phyloP scores from a whole-genome alignment of 2,113 vertebrate species.

The Sinosuthora webbiana region DNA sequence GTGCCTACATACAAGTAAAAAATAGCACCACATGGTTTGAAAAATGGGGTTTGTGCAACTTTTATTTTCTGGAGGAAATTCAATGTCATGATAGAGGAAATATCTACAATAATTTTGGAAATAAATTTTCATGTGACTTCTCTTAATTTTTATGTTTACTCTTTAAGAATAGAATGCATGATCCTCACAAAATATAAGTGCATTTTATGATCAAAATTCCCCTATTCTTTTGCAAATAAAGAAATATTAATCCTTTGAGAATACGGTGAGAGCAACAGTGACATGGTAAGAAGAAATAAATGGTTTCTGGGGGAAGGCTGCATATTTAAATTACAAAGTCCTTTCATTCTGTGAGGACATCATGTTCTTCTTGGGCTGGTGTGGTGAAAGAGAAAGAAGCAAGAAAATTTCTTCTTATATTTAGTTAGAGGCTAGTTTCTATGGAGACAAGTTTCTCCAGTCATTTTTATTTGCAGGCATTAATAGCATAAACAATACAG shows the following conservation, averaged over 20 bases:
- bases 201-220: neutral
- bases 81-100: neutral
- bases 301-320: neutral
- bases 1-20: neutral
- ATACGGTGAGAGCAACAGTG: neutral
- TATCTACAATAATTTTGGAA: neutral
- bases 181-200: neutral
- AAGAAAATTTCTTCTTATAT: constrained; percentile 30
- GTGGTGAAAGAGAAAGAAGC: constrained; percentile 14
- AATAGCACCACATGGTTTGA: neutral
- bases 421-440: constrained; percentile 62
- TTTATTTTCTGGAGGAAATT: neutral
- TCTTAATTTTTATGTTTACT: neutral
- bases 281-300: neutral
- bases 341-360: neutral
- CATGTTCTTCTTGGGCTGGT: constrained; percentile 11
- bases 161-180: neutral
- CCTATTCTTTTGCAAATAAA: neutral
- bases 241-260: neutral
- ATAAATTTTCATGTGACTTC: neutral
- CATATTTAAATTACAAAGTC: neutral
- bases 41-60: neutral
- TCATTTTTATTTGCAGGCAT: constrained; percentile 58
- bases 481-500: constrained; percentile 39
- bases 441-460: constrained; percentile 60